Evolutionary conservation across 2,888 invertebrate species (phyloP).

Genomic region (Schrankia costaestrigalis): DNA sequence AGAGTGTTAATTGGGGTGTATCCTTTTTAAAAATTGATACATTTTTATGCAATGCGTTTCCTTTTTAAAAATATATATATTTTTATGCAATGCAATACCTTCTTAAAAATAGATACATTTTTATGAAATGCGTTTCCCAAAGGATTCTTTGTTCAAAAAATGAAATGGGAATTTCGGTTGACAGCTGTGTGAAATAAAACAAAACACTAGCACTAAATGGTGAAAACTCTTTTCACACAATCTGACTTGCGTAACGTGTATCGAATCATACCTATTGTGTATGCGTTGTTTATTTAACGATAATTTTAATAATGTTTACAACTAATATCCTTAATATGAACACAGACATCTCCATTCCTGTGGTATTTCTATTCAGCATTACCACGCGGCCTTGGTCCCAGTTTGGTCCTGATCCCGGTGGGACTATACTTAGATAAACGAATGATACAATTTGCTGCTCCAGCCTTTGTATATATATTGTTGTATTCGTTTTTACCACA

Average conservation of each 20-base stretch:
- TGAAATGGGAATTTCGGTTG: no score
- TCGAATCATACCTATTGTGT: no score
- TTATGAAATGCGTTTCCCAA: no score
- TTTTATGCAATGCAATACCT: background rate
- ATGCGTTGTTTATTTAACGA: background rate
- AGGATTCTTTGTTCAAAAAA: no score
- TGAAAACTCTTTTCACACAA: no score
- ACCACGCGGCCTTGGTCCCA: conserved; percentile 93
- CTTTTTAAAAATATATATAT: no score
- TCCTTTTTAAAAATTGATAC: conserved; percentile 63
- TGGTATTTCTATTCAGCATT: conserved; percentile 99
- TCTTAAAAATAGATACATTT: no score
- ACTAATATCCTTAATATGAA: conserved; percentile 24
- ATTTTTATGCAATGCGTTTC: no score
- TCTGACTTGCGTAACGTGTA: no score
- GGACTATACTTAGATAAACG: conserved; percentile 88
- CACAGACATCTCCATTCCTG: conserved; percentile 93
- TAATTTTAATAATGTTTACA: background rate
- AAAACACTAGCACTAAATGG: no score
- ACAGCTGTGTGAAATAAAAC: no score
- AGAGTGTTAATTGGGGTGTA: conserved; percentile 98
- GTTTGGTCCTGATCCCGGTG: conserved; percentile 88
- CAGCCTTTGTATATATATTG: conserved; percentile 89
- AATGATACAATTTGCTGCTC: conserved; percentile 84
- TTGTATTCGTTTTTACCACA: conserved; percentile 98